Conservation (phyloP, 2,797 vertebrate genomes). For the Oryzias dopingdopingensis region DNA sequence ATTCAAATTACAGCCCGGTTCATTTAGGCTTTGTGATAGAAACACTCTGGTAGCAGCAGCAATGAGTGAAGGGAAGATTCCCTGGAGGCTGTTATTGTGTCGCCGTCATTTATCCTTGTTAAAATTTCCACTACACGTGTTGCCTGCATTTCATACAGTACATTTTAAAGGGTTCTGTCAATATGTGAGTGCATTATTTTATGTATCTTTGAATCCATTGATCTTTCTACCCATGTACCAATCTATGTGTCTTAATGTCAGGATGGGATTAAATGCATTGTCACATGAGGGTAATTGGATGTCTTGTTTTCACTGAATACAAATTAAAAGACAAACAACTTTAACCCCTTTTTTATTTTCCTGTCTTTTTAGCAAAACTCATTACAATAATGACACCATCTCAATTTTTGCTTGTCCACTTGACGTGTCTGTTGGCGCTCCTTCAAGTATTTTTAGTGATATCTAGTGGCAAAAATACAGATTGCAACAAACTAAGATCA, state of each 20-base stretch:
- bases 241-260: conserved; percentile 27
- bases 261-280: conserved; percentile 8
- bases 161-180: conserved; percentile 53
- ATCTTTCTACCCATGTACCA: conserved; percentile 31
- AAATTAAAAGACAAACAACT: conserved; percentile 36
- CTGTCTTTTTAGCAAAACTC: conserved; percentile 38
- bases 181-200: conserved; percentile 35
- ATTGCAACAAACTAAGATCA: not conserved
- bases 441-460: not conserved
- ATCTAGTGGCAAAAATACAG: not conserved
- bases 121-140: conserved; percentile 64
- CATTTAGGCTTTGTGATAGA: conserved; percentile 51
- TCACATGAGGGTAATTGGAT: conserved; percentile 60
- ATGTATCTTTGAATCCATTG: conserved; percentile 16
- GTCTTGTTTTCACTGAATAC: conserved; percentile 18
- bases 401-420: conserved; percentile 22
- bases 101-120: conserved; percentile 68
- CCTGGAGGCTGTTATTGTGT: conserved; percentile 39
- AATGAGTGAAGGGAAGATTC: conserved; percentile 35
- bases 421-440: conserved; percentile 22
- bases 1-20: conserved; percentile 47
- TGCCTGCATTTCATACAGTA: conserved; percentile 38
- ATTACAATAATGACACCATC: conserved; percentile 56
- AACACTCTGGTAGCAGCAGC: conserved; percentile 48
- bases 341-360: conserved; percentile 22